Percentiles rank a stretch among this genome's conserved stretches.
These are phyloP conservation scores for Pelecanus crispus DNA, from an alignment of 2,113 vertebrate genomes.

Conservation along the genomic window DNA sequence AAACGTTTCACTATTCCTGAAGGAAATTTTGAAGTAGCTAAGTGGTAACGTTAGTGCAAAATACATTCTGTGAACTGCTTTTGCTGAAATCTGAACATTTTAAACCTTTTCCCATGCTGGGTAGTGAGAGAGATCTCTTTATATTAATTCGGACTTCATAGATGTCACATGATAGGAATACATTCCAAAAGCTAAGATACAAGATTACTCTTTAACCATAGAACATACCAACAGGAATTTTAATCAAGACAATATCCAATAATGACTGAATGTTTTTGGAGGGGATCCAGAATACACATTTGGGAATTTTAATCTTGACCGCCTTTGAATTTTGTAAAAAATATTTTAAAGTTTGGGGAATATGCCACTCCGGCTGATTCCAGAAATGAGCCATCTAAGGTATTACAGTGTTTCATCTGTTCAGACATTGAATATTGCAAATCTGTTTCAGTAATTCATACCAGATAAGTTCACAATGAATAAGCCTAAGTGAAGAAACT, in stretches of 20 bases:
- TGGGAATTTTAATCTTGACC: conserved; percentile 79
- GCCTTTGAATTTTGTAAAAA: conserved; percentile 77
- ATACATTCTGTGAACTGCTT: conserved; percentile 33
- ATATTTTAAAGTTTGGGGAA: conserved; percentile 65
- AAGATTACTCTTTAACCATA: conserved; percentile 76
- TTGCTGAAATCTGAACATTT: conserved; percentile 73
- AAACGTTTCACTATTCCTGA: conserved; percentile 25
- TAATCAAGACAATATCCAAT: conserved; percentile 85
- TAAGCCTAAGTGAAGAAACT: conserved; percentile 24
- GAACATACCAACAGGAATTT: conserved; percentile 87
- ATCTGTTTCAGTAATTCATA: conserved; percentile 78
- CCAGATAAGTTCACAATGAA: conserved; percentile 73
- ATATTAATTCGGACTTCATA: conserved; percentile 71
- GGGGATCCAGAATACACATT: conserved; percentile 74
- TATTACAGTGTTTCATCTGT: conserved; percentile 82
- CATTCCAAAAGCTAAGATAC: conserved; percentile 76
- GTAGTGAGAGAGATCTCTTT: conserved; percentile 80
- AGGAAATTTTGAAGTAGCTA: conserved; percentile 48
- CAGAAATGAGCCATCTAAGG: conserved; percentile 79
- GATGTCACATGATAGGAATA: conserved; percentile 74
- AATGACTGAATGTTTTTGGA: conserved; percentile 81
- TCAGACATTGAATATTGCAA: conserved; percentile 82
- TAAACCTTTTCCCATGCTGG: conserved; percentile 70
- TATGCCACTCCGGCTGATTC: conserved; percentile 76
- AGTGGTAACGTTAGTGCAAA: conserved; percentile 14